phyloP scores from a whole-genome alignment of 2,797 vertebrate genomes.

The Naso thynnoides region DNA sequence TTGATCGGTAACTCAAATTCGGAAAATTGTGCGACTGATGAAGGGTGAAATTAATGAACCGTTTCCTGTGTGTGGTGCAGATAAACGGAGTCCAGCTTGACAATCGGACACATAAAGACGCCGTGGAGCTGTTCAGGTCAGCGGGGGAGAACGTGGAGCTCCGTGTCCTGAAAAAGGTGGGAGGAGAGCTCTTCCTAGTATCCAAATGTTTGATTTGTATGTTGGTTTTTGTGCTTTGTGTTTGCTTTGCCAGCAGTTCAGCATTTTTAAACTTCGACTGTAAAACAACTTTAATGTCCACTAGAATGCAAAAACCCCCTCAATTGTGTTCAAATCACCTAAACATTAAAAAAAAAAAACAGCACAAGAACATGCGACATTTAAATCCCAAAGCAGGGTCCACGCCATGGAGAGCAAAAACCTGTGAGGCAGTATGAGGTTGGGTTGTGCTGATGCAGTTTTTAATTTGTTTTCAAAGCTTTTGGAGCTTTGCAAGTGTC shows the following conservation, averaged over 20 bases:
- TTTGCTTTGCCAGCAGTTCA: background rate
- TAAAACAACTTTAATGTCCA: background rate
- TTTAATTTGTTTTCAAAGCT: no score
- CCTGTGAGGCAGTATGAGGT: no score
- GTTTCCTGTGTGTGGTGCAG: constrained; percentile 72
- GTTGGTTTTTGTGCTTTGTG: no score
- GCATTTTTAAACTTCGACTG: background rate
- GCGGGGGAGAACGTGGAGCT: constrained; percentile 91
- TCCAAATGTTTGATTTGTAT: background rate
- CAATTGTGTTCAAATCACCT: background rate
- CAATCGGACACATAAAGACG: constrained; percentile 87
- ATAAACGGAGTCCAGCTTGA: constrained; percentile 91
- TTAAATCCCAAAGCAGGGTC: no score
- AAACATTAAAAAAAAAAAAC: no score
- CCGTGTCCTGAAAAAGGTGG: constrained; percentile 90
- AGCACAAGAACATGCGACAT: no score
- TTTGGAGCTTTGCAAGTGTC: no score
- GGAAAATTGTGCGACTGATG: no score
- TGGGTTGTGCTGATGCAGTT: no score
- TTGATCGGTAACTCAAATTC: no score
- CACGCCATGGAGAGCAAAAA: no score
- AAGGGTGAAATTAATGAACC: background rate
- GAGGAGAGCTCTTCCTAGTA: constrained; percentile 12
- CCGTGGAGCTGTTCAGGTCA: constrained; percentile 92
- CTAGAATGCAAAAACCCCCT: background rate